A percentile compares a stretch with the other conserved stretches of the same genome.
phyloP scores from a whole-genome alignment of 1,140 invertebrate species.

The Brachionus paranguensis region DNA sequence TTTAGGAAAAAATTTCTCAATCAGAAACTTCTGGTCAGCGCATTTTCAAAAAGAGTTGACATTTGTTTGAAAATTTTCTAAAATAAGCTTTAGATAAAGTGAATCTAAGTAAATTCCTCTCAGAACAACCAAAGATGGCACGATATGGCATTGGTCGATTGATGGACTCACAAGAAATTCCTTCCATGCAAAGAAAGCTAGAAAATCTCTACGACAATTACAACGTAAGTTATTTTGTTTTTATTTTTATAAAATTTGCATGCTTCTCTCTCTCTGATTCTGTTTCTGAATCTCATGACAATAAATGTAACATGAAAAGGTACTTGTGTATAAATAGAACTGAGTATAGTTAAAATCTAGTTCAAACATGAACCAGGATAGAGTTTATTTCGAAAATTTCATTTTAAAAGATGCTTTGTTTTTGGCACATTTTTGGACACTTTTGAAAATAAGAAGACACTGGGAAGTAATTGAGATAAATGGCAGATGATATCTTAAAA shows the following conservation, averaged over 20 bases:
- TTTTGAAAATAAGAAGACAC: not conserved
- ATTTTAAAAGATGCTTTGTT: not conserved
- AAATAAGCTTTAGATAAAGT: not conserved
- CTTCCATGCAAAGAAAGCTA: conserved; percentile 27
- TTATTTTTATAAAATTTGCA: not conserved
- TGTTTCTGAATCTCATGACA: not conserved
- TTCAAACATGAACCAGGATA: not conserved
- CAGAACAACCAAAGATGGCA: conserved; percentile 21
- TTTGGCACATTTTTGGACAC: not conserved
- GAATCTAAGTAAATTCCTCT: not conserved
- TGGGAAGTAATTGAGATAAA: not conserved
- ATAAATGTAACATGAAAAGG: not conserved
- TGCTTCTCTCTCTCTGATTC: not conserved
- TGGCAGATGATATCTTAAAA: no score
- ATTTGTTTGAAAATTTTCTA: not conserved
- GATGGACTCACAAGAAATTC: not conserved
- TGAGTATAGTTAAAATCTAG: not conserved
- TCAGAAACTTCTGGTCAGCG: not conserved
- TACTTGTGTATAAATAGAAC: not conserved
- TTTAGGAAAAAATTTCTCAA: not conserved
- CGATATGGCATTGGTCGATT: conserved; percentile 32
- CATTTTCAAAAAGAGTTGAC: not conserved
- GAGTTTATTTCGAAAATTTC: not conserved
- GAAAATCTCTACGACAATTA: conserved; percentile 31
- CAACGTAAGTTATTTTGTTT: not conserved